A percentile compares a stretch with the other conserved stretches of the same genome.
phyloP scores from a whole-genome alignment of 1,140 invertebrate species.

The Scylla paramamosain region DNA sequence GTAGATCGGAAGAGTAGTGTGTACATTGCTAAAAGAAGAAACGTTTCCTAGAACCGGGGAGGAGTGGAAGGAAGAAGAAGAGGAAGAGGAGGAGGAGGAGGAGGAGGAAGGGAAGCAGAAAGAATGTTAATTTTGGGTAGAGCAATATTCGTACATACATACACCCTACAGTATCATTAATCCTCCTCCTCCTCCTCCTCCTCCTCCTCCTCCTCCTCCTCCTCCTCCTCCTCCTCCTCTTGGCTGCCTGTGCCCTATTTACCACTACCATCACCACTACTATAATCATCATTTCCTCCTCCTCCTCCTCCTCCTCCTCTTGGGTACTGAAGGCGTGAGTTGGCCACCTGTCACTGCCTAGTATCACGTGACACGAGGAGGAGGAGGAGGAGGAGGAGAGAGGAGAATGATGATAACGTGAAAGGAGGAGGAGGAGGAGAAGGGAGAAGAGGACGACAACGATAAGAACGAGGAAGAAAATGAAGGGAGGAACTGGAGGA shows the following conservation, averaged over 20 bases:
- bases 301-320: too few species aligned
- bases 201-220: neutral
- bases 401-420: neutral
- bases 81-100: neutral
- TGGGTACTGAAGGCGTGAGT: too few species aligned
- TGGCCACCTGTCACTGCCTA: neutral
- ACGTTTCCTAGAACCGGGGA: too few species aligned
- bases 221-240: constrained; percentile 27
- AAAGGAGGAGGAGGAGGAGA: neutral
- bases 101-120: neutral
- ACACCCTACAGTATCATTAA: neutral
- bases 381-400: neutral
- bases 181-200: constrained; percentile 5
- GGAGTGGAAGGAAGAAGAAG: too few species aligned
- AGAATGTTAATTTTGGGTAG: neutral
- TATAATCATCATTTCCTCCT: neutral
- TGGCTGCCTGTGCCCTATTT: neutral
- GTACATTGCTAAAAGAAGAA: neutral
- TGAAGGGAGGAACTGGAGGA: neutral
- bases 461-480: neutral
- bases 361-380: neutral
- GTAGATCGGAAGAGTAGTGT: neutral
- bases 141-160: neutral
- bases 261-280: too few species aligned
- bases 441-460: neutral